Conservation (phyloP, 1,140 invertebrate genomes). For the Cyclargus thomasi region DNA sequence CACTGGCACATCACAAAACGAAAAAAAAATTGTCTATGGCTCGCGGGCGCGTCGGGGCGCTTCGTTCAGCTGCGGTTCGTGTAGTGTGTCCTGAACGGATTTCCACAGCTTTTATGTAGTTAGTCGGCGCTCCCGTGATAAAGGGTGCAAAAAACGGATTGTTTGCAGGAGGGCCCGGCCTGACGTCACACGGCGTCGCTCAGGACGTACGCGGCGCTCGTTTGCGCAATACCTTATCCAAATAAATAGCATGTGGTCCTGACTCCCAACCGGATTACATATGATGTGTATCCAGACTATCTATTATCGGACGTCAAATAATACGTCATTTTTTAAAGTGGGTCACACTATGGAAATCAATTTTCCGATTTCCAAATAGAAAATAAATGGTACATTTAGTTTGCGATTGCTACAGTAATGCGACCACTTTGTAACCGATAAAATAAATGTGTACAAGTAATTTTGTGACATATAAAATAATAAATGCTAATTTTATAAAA, state of each 20-base stretch:
- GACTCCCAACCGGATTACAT: slow-evolving; percentile 55
- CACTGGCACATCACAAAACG: slow-evolving; percentile 42
- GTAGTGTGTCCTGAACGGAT: slow-evolving; percentile 67
- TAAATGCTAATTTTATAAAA: no score
- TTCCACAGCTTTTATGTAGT: slow-evolving; percentile 67
- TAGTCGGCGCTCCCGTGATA: slow-evolving; percentile 61
- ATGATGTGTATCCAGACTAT: slow-evolving; percentile 44
- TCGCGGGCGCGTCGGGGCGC: slow-evolving; percentile 38
- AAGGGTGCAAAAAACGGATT: slow-evolving; percentile 71
- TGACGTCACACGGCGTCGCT: slow-evolving; percentile 60
- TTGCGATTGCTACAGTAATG: not conserved
- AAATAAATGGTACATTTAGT: not conserved
- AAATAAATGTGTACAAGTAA: slow-evolving; percentile 22
- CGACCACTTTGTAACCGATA: not conserved
- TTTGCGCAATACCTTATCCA: slow-evolving; percentile 60
- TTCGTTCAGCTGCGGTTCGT: slow-evolving; percentile 62
- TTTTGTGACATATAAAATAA: not conserved
- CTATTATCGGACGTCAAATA: not conserved
- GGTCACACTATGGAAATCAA: not conserved
- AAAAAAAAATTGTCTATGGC: slow-evolving; percentile 33
- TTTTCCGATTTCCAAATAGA: not conserved
- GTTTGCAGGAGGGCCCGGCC: slow-evolving; percentile 60
- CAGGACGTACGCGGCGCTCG: slow-evolving; percentile 59
- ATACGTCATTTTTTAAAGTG: not conserved
- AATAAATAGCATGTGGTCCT: slow-evolving; percentile 68